Base-by-base conservation (phyloP, 2,113 vertebrate genomes). In the Fukomys damarensis region DNA sequence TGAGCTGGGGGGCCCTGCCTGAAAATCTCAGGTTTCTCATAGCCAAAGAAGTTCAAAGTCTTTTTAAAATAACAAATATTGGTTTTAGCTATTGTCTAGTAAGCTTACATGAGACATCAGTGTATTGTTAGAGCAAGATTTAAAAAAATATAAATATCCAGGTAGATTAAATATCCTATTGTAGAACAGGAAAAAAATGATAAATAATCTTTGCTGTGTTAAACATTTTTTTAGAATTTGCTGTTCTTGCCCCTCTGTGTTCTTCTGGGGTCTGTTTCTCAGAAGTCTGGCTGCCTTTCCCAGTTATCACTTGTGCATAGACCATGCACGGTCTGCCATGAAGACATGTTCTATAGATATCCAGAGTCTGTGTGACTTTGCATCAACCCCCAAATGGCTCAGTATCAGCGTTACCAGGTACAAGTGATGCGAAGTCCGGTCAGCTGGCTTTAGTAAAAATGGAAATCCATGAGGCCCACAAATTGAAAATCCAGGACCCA, bases 221-320 rank as follows among this genome's bases (percentile, higher is more conserved):
- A 46, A 28, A 30, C 32, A 22, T 0, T 22, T 28, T 28, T 65
- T 20, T 5, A 22, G n/a, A n/a, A 0, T 19, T 1, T 1, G 32
- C 58, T 4, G 6, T 17, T 9, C 4, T 32, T 28, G 28, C 5
- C 52, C 4, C 74, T 77, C 12, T 70, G 35, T 76, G 28, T 3
- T 35, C 68, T n/a, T 1, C 20, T n/a, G 17, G 2, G 11, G 14
- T 30, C 38, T 17, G 12, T 32, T 32, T 32, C 65, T 2, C 0
- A 24, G 59, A 8, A 49, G 11, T 20, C 43, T 7, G 38, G 83
- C n/a, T 35, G 12, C 38, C 32, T 82, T 58, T 81, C 65, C 17
- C 22, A 7, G 30, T 38, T 43, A 30, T 26, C 19, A 2, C 13
- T 43, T 79, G 16, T 79, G 49, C 66, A 20, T 24, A 4, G 14